phyloP scores from a whole-genome alignment of 2,797 vertebrate genomes.

The Phoxinus dragarum region DNA sequence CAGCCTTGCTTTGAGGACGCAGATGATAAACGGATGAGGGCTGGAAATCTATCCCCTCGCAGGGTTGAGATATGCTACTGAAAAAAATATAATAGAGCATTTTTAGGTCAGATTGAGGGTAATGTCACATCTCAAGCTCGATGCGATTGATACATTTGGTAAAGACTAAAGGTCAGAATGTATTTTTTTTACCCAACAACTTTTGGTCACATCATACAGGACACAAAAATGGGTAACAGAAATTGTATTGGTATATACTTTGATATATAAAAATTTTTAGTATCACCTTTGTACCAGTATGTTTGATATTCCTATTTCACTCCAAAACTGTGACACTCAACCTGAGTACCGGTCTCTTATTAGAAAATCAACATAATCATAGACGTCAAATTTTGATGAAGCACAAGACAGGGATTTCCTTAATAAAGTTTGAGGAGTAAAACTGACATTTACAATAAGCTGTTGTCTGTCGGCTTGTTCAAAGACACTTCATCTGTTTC shows the following conservation, averaged over 20 bases:
- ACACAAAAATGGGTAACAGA: neutral
- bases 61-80: neutral
- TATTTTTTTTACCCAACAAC: neutral
- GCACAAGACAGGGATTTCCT: neutral
- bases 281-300: neutral
- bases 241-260: neutral
- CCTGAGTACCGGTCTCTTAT: neutral
- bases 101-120: slow-evolving; percentile 2
- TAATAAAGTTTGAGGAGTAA: neutral
- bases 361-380: neutral
- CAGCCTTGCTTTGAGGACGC: slow-evolving; percentile 41
- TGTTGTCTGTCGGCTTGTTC: neutral
- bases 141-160: neutral
- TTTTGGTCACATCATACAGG: neutral
- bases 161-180: neutral
- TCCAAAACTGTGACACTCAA: neutral
- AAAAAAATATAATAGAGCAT: neutral
- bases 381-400: slow-evolving; percentile 4
- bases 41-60: slow-evolving; percentile 2
- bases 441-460: neutral
- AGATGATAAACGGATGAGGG: slow-evolving; percentile 44
- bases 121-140: neutral
- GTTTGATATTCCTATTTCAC: neutral
- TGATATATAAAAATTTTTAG: neutral
- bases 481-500: slow-evolving; percentile 34